phyloP scores from a whole-genome alignment of 2,113 vertebrate genomes.

The Xiphophorus maculatus region DNA sequence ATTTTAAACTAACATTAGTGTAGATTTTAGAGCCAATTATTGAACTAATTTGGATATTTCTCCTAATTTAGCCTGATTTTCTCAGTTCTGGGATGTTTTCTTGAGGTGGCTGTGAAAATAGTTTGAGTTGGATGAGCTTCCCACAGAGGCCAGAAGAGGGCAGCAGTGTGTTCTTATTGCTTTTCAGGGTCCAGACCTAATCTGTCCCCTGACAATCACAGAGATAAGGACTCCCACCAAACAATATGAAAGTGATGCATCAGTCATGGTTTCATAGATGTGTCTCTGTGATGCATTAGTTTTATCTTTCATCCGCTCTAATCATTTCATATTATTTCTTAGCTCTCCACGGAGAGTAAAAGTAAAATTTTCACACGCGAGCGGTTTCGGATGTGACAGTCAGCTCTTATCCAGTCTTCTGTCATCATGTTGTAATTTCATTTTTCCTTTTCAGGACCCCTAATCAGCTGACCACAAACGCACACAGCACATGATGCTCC shows the following conservation, averaged over 20 bases:
- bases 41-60: neutral
- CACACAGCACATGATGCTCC: constrained; percentile 47
- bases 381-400: neutral
- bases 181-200: neutral
- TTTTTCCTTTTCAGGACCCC: constrained; percentile 45
- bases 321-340: constrained; percentile 32
- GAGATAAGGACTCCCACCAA: neutral
- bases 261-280: neutral
- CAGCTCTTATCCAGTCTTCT: constrained; percentile 49
- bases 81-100: neutral
- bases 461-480: constrained; percentile 30
- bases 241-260: neutral
- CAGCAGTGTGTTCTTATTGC: constrained; percentile 4
- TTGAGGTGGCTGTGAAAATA: neutral
- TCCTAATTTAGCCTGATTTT: neutral
- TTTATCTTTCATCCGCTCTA: constrained; percentile 16
- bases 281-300: neutral
- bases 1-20: neutral
- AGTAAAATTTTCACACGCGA: constrained; percentile 8
- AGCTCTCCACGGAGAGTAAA: constrained; percentile 24
- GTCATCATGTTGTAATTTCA: constrained; percentile 47
- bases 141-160: constrained; percentile 21
- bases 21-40: neutral
- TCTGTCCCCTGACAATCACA: neutral
- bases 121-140: neutral